Conservation (phyloP, 2,888 invertebrate genomes). For the Cephus nigrinus region DNA sequence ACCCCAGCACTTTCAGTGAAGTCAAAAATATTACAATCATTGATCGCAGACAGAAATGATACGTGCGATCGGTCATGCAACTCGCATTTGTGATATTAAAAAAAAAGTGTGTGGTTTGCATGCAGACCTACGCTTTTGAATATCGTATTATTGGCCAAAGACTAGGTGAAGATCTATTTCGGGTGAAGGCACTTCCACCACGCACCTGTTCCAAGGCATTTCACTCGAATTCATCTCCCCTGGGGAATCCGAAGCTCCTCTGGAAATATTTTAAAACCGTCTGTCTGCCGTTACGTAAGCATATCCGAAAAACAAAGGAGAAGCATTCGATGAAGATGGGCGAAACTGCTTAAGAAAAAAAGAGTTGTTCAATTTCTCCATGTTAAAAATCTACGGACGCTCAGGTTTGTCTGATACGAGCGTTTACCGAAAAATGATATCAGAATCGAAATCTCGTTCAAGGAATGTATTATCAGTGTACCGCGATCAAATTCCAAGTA, state of each 20-base stretch:
- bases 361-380: background rate
- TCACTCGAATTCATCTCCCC: conserved; percentile 1
- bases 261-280: conserved; percentile 4
- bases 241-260: background rate
- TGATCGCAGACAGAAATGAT: background rate
- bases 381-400: background rate
- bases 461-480: background rate
- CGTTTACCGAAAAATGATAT: background rate
- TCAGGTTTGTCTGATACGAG: background rate
- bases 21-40: background rate
- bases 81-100: background rate
- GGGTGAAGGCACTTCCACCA: conserved; percentile 16
- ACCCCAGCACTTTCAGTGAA: background rate
- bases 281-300: background rate
- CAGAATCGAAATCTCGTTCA: background rate
- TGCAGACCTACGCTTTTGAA: background rate
- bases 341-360: background rate
- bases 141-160: background rate
- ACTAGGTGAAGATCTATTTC: conserved; percentile 20
- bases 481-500: background rate
- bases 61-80: background rate
- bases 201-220: conserved; percentile 28
- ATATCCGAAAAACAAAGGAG: background rate
- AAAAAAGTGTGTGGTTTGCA: background rate
- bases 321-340: background rate